Conservation (phyloP, 2,888 invertebrate genomes). For the Hydrotaea cyrtoneurina region DNA sequence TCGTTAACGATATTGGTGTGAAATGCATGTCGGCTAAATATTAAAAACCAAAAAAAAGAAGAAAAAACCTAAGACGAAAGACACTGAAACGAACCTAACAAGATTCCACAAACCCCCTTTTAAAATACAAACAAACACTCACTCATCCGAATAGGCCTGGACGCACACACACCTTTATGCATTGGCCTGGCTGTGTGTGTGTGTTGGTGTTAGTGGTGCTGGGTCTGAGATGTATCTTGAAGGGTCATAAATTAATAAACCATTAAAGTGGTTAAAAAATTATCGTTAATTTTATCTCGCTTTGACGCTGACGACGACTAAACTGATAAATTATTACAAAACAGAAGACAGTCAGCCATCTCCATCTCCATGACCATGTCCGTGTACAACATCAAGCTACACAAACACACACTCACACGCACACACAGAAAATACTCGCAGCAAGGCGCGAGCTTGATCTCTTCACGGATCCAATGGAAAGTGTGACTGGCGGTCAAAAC, state of each 20-base stretch:
- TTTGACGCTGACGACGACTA: conserved; percentile 77
- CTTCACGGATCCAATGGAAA: conserved; percentile 50
- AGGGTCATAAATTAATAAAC: conserved; percentile 81
- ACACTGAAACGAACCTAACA: conserved; percentile 27
- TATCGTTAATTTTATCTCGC: conserved; percentile 80
- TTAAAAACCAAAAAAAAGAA: conserved; percentile 38
- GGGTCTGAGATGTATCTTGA: conserved; percentile 72
- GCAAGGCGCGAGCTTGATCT: neutral
- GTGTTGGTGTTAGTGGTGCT: conserved; percentile 10
- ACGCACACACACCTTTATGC: conserved; percentile 17
- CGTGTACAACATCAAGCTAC: conserved; percentile 15
- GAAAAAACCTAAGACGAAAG: neutral
- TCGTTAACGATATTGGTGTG: conserved; percentile 74
- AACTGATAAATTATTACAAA: conserved; percentile 81
- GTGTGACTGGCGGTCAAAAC: conserved; percentile 64
- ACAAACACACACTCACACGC: conserved; percentile 24
- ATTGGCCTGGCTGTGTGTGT: conserved; percentile 7
- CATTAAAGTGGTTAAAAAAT: conserved; percentile 81
- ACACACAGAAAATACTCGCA: no score
- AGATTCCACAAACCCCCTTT: conserved; percentile 27
- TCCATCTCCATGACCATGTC: conserved; percentile 6
- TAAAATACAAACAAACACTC: conserved; percentile 28
- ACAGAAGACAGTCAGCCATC: conserved; percentile 75
- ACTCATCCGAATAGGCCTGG: neutral
- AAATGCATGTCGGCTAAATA: conserved; percentile 71